Evolutionary conservation across 2,797 vertebrate species (phyloP).

Genomic region (Mastacembelus armatus): DNA sequence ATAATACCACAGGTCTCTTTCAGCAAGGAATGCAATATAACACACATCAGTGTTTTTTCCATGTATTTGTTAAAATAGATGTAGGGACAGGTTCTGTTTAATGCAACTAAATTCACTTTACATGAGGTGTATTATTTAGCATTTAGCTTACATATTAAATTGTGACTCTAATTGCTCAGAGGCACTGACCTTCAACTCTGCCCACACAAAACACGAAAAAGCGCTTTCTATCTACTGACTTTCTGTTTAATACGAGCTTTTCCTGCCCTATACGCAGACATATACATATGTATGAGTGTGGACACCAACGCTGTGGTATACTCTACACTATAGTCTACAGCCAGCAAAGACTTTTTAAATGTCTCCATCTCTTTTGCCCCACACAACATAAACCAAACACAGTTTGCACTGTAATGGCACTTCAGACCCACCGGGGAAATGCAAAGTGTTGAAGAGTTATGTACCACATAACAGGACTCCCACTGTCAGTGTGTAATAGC

Average conservation of each 20-base stretch:
- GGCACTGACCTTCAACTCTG: slow-evolving; percentile 37
- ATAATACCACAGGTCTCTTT: background rate
- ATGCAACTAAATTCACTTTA: slow-evolving; percentile 44
- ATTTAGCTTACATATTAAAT: slow-evolving; percentile 22
- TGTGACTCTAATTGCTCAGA: slow-evolving; percentile 37
- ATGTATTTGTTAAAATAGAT: slow-evolving; percentile 12
- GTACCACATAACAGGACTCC: slow-evolving; percentile 13
- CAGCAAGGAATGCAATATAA: background rate
- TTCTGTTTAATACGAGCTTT: slow-evolving; percentile 23
- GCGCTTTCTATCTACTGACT: slow-evolving; percentile 32
- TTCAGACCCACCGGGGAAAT: slow-evolving; percentile 30
- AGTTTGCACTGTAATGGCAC: slow-evolving; percentile 14
- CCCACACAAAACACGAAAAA: slow-evolving; percentile 43
- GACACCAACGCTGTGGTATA: background rate
- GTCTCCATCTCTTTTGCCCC: slow-evolving; percentile 53
- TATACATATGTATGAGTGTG: fast-evolving
- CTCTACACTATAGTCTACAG: background rate
- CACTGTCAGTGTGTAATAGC: slow-evolving; percentile 6
- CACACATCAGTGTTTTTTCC: background rate
- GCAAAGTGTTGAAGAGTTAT: slow-evolving; percentile 29
- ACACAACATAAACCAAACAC: slow-evolving; percentile 6
- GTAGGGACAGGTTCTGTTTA: slow-evolving; percentile 16
- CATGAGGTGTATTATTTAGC: slow-evolving; percentile 25
- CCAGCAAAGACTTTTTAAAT: background rate
- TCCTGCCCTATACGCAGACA: no score